Percentiles rank a stretch among this genome's conserved stretches.
Evolutionary conservation across 64 coral and sea anemone genomes (phyloP).

Genomic region (Anthopleura sola): DNA sequence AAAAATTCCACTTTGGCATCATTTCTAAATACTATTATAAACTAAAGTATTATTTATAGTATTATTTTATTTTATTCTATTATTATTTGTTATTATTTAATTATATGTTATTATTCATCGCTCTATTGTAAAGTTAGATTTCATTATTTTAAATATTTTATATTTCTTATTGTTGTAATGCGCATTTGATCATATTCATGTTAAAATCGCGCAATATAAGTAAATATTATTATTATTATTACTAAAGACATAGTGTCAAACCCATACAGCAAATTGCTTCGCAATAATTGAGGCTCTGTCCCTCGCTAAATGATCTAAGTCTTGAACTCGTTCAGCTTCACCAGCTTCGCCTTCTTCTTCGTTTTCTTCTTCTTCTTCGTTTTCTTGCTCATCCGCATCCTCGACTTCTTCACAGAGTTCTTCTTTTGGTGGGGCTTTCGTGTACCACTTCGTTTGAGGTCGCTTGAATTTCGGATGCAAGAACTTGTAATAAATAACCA

Average conservation of each 20-base stretch:
- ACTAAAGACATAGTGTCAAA: background rate
- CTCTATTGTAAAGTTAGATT: no score
- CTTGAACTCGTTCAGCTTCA: background rate
- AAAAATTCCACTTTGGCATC: no score
- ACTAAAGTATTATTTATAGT: no score
- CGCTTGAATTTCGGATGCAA: constrained; percentile 73
- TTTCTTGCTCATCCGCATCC: background rate
- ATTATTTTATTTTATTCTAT: no score
- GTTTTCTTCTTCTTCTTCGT: background rate
- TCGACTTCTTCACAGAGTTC: constrained; percentile 5
- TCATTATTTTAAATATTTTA: no score
- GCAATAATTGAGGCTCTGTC: background rate
- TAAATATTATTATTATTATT: no score
- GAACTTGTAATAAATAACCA: constrained; percentile 67
- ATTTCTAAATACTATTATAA: no score
- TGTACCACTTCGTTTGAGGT: constrained; percentile 44
- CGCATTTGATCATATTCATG: no score
- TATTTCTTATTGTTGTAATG: no score
- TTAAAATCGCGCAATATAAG: no score
- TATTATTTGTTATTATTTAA: no score
- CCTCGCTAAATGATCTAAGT: background rate
- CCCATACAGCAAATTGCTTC: constrained; percentile 4
- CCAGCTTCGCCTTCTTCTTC: background rate
- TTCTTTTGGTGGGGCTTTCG: background rate
- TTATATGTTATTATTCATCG: no score